Evolutionary conservation across 2,113 vertebrate genomes (phyloP), one percentile per base, ranked within the genome.

Genomic region (Bubalus kerabau): DNA sequence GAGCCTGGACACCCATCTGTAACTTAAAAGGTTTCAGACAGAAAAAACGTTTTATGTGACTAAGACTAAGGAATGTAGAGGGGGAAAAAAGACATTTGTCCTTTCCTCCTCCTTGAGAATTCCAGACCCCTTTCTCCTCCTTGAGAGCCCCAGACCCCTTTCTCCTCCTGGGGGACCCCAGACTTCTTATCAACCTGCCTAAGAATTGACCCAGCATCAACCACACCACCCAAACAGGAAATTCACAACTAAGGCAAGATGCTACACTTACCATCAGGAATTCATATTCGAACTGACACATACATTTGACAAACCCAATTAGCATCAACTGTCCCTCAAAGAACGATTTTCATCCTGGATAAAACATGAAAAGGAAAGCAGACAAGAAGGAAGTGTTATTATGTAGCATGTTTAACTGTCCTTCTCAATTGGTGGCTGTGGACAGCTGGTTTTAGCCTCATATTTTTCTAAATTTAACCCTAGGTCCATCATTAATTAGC

Each of bases 171-270:
- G n/a, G 5, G n/a, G 2, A 23, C 67, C n/a, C 5, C 0, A 0
- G 67, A 71, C 19, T 71, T 40, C n/a, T 71, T 40, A 71, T 40
- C 67, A 71, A 12, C 10, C 67, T 71, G 10, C n/a, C 67, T 71
- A 40, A 10, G 19, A 23, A 71, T 40, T 71, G 10, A 71, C n/a
- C 36, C 19, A 71, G n/a, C 67, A 71, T 59, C 86, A 87, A n/a
- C 91, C 26, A 36, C 23, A 81, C 15, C 10, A 48, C 16, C 56
- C 13, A 95, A 97, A 97, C 59, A 96, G 91, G 11, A 97, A 97
- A 48, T 32, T 24, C 90, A 93, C 3, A 54, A 24, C 48, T 57
- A 97, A 78, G 32, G n/a, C 62, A 64, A 84, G 54, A 95, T 0
- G 3, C 1, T 5, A 17, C 52, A 43, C 87, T 96, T 85, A 56